Conservation (phyloP, 2,113 vertebrate genomes). For the Pelodiscus sinensis region DNA sequence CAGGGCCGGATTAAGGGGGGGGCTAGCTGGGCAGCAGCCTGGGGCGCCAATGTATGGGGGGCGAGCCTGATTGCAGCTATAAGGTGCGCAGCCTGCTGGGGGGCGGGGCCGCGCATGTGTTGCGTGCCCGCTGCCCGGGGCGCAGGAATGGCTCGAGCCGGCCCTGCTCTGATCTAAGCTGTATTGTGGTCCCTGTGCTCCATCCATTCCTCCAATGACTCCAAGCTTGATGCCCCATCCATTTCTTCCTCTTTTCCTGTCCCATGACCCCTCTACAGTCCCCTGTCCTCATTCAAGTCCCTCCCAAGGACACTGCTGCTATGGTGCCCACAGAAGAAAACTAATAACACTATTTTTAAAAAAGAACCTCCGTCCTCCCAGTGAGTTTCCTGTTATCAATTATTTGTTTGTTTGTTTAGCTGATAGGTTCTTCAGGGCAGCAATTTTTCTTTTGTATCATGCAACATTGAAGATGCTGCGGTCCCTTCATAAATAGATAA, state of each 20-base stretch:
- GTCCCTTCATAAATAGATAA: not conserved
- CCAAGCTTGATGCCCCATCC: not conserved
- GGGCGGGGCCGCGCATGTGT: too few species aligned
- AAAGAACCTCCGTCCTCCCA: not conserved
- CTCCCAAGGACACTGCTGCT: not conserved
- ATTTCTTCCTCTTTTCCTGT: not conserved
- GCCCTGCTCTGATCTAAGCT: too few species aligned
- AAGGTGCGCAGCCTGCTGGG: too few species aligned
- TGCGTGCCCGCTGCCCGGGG: too few species aligned
- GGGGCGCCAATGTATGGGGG: too few species aligned
- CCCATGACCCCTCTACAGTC: not conserved
- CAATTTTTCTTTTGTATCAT: not conserved
- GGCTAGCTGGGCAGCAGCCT: too few species aligned
- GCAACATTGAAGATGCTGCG: not conserved
- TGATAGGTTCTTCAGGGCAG: not conserved
- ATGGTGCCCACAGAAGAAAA: conserved; percentile 27
- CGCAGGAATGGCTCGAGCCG: too few species aligned
- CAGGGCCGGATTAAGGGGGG: too few species aligned
- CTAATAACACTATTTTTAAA: not conserved
- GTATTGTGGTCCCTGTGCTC: not conserved
- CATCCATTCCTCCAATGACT: fast-evolving
- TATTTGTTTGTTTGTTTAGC: not conserved
- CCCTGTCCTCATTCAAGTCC: not conserved
- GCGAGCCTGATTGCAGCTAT: too few species aligned
- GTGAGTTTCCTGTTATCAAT: not conserved